Evolutionary conservation across 1,140 invertebrate genomes (phyloP).

Genomic region (Drosophila lowei): DNA sequence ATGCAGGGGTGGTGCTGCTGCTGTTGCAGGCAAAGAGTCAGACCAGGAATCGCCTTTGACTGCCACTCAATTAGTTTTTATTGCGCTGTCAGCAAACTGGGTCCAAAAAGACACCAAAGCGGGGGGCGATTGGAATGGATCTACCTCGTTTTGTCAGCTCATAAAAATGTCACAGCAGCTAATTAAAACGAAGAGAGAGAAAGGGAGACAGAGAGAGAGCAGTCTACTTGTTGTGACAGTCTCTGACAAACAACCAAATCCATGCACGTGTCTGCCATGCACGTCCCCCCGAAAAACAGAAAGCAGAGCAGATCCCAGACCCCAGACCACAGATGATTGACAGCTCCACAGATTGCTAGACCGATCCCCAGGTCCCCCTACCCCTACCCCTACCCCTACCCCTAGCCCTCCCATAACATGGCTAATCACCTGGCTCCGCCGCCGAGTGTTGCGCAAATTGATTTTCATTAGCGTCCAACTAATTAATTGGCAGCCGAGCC

Average conservation of each 20-base stretch:
- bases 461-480: conserved; percentile 56
- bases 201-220: conserved; percentile 1
- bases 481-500: conserved; percentile 56
- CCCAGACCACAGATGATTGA: conserved; percentile 36
- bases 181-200: conserved; percentile 48
- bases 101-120: conserved; percentile 9
- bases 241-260: conserved; percentile 41
- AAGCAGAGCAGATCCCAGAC: background rate
- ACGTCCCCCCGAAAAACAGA: background rate
- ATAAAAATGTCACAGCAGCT: conserved; percentile 75
- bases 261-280: conserved; percentile 26
- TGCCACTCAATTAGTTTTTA: conserved; percentile 78
- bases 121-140: conserved; percentile 17
- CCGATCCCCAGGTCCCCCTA: conserved; percentile 12
- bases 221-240: conserved; percentile 55
- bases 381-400: conserved; percentile 6
- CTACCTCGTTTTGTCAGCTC: conserved; percentile 67
- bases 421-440: conserved; percentile 48
- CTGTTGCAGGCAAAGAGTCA: conserved; percentile 6
- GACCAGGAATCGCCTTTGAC: conserved; percentile 37
- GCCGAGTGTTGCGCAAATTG: conserved; percentile 53
- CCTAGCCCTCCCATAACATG: conserved; percentile 3
- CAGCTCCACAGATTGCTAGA: conserved; percentile 13
- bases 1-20: background rate
- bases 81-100: conserved; percentile 69